Evolutionary conservation across 2,797 vertebrate genomes (phyloP).

Genomic region (Lophura swinhoii): DNA sequence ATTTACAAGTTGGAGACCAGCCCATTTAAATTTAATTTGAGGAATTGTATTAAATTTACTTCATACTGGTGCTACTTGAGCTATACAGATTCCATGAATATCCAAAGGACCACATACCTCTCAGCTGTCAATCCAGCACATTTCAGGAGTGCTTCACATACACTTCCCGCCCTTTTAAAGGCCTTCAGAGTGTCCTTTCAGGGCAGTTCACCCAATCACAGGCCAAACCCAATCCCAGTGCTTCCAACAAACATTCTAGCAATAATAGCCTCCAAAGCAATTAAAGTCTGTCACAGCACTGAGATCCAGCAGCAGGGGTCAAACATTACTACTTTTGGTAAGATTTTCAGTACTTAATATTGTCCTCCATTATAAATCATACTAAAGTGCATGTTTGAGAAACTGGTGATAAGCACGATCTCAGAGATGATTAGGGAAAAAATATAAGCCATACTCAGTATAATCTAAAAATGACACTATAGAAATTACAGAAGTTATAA

Average conservation of each 20-base stretch:
- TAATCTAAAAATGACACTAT: neutral
- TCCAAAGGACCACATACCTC: slow-evolving; percentile 45
- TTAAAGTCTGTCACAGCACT: neutral
- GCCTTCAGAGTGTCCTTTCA: slow-evolving; percentile 47
- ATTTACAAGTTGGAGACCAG: slow-evolving; percentile 31
- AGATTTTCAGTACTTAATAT: neutral
- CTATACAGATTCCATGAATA: slow-evolving; percentile 47
- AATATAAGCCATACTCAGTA: neutral
- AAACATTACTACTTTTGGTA: neutral
- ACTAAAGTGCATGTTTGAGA: neutral
- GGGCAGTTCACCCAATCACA: slow-evolving; percentile 14
- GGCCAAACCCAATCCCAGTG: neutral
- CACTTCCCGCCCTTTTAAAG: slow-evolving; percentile 38
- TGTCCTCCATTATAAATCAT: neutral
- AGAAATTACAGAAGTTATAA: neutral
- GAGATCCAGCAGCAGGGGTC: neutral
- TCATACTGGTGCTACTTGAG: slow-evolving; percentile 58
- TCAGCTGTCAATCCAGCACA: slow-evolving; percentile 60
- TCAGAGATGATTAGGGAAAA: neutral
- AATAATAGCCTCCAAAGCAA: neutral
- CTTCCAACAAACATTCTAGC: slow-evolving; percentile 10
- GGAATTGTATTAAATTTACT: slow-evolving; percentile 50
- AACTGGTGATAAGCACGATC: neutral
- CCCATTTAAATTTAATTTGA: slow-evolving; percentile 49
- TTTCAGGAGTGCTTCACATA: slow-evolving; percentile 62